phyloP scores from a whole-genome alignment of 1,140 invertebrate species.

The Maconellicoccus hirsutus region DNA sequence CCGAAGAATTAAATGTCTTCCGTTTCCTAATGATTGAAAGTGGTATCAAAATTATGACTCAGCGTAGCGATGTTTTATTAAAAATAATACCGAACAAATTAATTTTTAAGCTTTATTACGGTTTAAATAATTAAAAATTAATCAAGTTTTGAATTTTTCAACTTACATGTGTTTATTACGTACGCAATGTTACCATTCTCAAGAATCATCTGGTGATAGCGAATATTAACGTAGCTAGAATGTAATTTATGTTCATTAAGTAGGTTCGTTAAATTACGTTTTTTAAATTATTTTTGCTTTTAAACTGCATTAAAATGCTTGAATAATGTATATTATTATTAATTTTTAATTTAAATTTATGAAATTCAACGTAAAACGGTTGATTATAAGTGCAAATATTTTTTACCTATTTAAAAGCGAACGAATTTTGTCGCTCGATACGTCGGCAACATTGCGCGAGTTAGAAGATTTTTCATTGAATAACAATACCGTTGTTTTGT shows the following conservation, averaged over 20 bases:
- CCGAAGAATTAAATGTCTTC: too few relatives aligned
- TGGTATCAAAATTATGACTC: too few relatives aligned
- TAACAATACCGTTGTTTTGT: neutral
- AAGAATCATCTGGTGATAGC: neutral
- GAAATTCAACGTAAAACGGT: neutral
- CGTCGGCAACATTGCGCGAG: neutral
- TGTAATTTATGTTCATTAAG: too few relatives aligned
- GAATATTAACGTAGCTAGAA: neutral
- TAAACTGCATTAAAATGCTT: too few relatives aligned
- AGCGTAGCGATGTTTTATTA: too few relatives aligned
- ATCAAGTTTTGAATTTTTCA: neutral
- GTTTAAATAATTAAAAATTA: neutral
- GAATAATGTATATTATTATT: too few relatives aligned
- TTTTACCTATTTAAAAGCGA: neutral
- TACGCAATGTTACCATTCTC: neutral
- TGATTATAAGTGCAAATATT: neutral
- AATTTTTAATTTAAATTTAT: too few relatives aligned
- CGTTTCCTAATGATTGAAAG: too few relatives aligned
- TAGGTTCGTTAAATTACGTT: too few relatives aligned
- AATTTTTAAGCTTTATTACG: too few relatives aligned
- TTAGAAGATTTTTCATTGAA: neutral
- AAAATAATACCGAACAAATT: too few relatives aligned
- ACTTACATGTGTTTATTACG: neutral
- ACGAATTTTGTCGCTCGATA: neutral
- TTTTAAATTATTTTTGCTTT: too few relatives aligned